Conservation (phyloP, 2,888 invertebrate species). For the Auanema freiburgensis region DNA sequence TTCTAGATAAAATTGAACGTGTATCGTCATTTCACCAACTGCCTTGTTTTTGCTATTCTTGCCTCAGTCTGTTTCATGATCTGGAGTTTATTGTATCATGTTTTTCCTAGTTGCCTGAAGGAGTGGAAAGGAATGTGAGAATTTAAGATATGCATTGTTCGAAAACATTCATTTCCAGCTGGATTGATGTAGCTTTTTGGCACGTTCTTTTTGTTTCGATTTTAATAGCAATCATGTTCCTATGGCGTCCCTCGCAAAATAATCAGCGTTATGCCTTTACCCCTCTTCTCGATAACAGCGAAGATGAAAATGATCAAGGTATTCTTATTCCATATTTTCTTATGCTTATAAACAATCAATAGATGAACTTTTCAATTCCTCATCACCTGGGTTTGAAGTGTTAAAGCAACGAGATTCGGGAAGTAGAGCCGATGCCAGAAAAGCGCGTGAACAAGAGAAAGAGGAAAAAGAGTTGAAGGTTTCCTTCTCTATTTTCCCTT, state of each 20-base stretch:
- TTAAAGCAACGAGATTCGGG: conserved; percentile 35
- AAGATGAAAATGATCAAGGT: conserved; percentile 73
- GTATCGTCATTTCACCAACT: conserved; percentile 91
- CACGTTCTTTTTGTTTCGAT: conserved; percentile 86
- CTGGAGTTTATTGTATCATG: conserved; percentile 84
- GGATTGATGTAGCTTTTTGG: conserved; percentile 95
- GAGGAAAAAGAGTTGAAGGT: conserved; percentile 48
- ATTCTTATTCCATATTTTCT: neutral
- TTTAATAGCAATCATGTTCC: conserved; percentile 85
- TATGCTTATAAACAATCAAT: conserved; percentile 13
- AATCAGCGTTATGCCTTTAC: conserved; percentile 89
- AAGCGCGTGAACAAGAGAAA: conserved; percentile 30
- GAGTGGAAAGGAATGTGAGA: conserved; percentile 80
- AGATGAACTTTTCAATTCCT: conserved; percentile 52
- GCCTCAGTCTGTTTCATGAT: conserved; percentile 90
- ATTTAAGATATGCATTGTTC: neutral
- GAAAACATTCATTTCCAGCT: conserved; percentile 65
- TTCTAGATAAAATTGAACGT: conserved; percentile 75
- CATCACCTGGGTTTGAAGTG: conserved; percentile 39
- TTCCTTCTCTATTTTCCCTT: conserved; percentile 5
- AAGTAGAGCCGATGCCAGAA: conserved; percentile 34
- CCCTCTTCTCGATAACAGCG: conserved; percentile 82
- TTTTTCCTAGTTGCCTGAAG: conserved; percentile 77
- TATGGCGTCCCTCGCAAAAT: conserved; percentile 93
- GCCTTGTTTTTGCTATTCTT: conserved; percentile 82